A percentile compares a stretch with the other conserved stretches of the same genome.
Evolutionary conservation across 1,140 invertebrate genomes (phyloP).

Genomic region (Pemphigus obesinymphae): DNA sequence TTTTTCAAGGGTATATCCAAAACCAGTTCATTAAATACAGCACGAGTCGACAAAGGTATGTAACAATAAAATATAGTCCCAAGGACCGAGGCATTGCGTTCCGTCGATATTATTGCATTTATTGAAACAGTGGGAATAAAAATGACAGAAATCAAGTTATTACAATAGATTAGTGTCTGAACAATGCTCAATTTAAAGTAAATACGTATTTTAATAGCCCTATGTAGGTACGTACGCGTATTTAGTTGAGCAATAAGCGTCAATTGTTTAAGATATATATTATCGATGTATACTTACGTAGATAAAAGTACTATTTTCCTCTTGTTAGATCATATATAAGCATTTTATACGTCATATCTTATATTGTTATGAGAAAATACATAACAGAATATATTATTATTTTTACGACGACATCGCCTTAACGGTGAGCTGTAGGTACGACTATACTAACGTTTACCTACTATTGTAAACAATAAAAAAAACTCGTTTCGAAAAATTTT

Average conservation of each 20-base stretch:
- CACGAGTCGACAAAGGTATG: neutral
- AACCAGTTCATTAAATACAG: neutral
- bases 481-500: neutral
- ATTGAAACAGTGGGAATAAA: neutral
- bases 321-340: neutral
- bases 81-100: neutral
- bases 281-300: neutral
- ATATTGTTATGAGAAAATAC: too few species aligned
- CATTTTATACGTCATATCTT: too few species aligned
- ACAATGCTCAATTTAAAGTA: neutral
- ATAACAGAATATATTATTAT: neutral
- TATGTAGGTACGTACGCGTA: neutral
- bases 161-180: neutral
- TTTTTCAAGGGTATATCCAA: neutral
- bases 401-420: neutral
- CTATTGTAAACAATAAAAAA: neutral
- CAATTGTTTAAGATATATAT: neutral
- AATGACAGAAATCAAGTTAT: neutral
- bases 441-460: too few species aligned
- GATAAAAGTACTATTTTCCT: too few species aligned
- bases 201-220: neutral
- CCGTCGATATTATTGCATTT: neutral
- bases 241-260: neutral
- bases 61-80: conserved; percentile 13
- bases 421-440: too few species aligned